Evolutionary conservation across 2,797 vertebrate species (phyloP).

Genomic region (Parambassis ranga): DNA sequence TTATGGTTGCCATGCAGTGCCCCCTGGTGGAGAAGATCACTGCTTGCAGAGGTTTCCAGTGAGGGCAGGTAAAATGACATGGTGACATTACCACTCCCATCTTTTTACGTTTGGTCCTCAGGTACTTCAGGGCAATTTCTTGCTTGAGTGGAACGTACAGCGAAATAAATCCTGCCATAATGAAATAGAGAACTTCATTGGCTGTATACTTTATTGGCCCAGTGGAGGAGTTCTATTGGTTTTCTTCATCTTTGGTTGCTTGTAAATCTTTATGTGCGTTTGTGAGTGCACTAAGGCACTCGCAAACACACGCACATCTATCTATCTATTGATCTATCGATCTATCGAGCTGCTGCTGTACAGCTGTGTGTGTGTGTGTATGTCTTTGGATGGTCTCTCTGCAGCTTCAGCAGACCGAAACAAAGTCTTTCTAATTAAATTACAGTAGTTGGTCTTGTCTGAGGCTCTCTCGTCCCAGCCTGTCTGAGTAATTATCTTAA

Average conservation of each 20-base stretch:
- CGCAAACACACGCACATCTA: neutral
- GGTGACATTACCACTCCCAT: neutral
- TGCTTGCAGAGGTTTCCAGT: neutral
- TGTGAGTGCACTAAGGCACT: no score
- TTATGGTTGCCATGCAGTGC: constrained; percentile 15
- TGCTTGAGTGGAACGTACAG: constrained; percentile 36
- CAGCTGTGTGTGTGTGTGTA: neutral
- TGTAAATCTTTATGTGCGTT: constrained; percentile 6
- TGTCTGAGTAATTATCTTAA: constrained; percentile 66
- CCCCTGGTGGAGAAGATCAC: constrained; percentile 53
- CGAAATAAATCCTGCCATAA: constrained; percentile 22
- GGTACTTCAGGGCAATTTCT: constrained; percentile 12
- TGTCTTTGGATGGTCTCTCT: neutral
- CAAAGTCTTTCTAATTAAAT: constrained; percentile 54
- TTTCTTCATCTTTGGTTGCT: neutral
- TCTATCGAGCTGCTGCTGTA: neutral
- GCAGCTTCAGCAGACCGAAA: constrained; percentile 31
- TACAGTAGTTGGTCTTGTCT: constrained; percentile 41
- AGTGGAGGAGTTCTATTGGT: constrained; percentile 8
- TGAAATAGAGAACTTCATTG: constrained; percentile 23
- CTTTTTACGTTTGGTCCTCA: neutral
- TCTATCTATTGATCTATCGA: neutral
- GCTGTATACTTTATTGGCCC: constrained; percentile 19
- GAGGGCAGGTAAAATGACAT: neutral
- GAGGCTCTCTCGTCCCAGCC: constrained; percentile 40